A percentile compares a stretch with the other conserved stretches of the same genome.
Conservation (phyloP, 2,888 invertebrate species). For the Drosophila glabriapex region DNA sequence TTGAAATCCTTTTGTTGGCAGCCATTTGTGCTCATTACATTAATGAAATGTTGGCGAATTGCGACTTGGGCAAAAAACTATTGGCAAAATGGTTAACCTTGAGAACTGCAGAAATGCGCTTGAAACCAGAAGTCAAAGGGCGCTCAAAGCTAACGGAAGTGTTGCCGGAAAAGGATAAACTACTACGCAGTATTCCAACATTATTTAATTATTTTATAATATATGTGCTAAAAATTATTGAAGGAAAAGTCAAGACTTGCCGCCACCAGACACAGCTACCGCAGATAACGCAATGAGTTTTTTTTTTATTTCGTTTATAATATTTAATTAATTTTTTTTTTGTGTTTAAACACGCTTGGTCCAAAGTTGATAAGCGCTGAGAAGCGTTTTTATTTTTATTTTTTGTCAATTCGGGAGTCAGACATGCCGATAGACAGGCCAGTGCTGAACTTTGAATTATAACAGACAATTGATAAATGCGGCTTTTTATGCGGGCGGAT, state of each 20-base stretch:
- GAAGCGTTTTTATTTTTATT: conserved; percentile 32
- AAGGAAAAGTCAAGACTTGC: conserved; percentile 48
- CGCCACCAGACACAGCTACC: conserved; percentile 39
- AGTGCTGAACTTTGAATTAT: conserved; percentile 52
- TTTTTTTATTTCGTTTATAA: conserved; percentile 4
- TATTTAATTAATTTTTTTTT: conserved; percentile 21
- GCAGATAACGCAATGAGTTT: conserved; percentile 65
- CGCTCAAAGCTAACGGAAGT: conserved; percentile 48
- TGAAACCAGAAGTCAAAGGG: conserved; percentile 49
- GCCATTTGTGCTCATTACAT: conserved; percentile 62
- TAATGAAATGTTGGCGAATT: conserved; percentile 63
- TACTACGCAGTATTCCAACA: conserved; percentile 32
- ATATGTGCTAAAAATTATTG: not conserved
- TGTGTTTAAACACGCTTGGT: conserved; percentile 34
- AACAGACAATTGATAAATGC: conserved; percentile 57
- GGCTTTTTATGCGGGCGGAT: conserved; percentile 71
- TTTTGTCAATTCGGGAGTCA: conserved; percentile 57
- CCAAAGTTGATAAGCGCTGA: conserved; percentile 51
- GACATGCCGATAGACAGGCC: conserved; percentile 34
- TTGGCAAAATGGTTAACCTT: conserved; percentile 61
- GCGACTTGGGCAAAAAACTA: conserved; percentile 44
- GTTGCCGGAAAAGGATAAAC: conserved; percentile 60
- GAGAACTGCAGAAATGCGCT: conserved; percentile 45
- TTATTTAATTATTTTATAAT: conserved; percentile 3
- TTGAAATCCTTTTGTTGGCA: conserved; percentile 73